Evolutionary conservation across 1,140 invertebrate genomes (phyloP), one percentile per base, ranked within the genome.

Genomic region (Hyposmocoma kahamanoa): DNA sequence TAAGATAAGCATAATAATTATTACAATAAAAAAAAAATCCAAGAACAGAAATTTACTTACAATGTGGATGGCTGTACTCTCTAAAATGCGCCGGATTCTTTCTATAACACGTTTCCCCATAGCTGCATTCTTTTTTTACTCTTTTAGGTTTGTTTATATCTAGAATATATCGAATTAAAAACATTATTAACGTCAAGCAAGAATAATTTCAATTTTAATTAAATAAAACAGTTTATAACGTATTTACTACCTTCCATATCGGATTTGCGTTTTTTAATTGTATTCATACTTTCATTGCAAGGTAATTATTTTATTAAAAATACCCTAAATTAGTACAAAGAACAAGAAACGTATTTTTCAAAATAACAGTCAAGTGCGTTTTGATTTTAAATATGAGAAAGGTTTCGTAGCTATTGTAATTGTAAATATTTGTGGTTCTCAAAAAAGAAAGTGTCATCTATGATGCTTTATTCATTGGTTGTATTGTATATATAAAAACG

Each of bases 51-150:
- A 6, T 11, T 11, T 48, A 86, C 82, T 82, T 88, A 94, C 93
- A 89, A 67, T 94, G 92, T 4, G 91, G 89, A 89, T 97, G 95
- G 42, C 88, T 88, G 82, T 90, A 96, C 72, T 96, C 91, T 36
- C 87, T 87, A 43, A 96, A 92, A 84, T 97, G 95, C 58, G 91
- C 89, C 4, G 93, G 92, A 89, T 96, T 96, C 59, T 91, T 89
- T 54, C 95, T 87, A 62, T 95, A 96, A 67, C 95, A 97, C 55
- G 90, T 89, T 20, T 89, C 88, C 1, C 89, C 91, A 70, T 92
- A 94, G 41, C 87, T 90, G 77, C 93, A 95, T 42, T 82, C 79
- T 58, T 73, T 84, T 59, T 84, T 87, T 8, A 69, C 43, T 53
- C 73, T 62, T 56, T 84, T 84, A 8, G 53, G 11, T 45, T 32